Evolutionary conservation across 1,140 invertebrate species (phyloP), one percentile per base, ranked within the genome.

Genomic region (Drosophila gunungcola): DNA sequence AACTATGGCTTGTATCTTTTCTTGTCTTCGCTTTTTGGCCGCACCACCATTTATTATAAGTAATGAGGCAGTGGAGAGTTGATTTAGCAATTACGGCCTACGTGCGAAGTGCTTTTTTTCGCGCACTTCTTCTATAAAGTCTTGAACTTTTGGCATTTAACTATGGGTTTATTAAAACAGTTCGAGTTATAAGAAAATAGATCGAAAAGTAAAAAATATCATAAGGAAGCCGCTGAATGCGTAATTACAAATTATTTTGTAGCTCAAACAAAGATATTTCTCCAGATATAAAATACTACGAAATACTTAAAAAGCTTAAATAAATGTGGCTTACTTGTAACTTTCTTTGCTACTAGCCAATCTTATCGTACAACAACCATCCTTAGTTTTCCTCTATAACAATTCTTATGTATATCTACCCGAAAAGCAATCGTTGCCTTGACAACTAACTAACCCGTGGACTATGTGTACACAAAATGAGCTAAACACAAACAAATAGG

Each of bases 51-150:
- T 73, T 83, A 80, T 83, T 77, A 88, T 73, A 83, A 77, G 55
- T 88, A 89, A 86, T 86, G 79, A 83, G 83, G 62, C 84, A 63
- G 61, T 43, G 74, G 55, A 58, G 65, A 77, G 63, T 78, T 39
- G 69, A 78, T 72, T 73, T 56, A 77, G 69, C 83, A 89, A 89
- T 88, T 89, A 89, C 84, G 60, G 67, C 84, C 83, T 88, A 88
- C 83, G 76, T 88, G 83, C 61, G 43, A 73, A 69, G 80, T 70
- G 32, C 21, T 10, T 27, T 38, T 51, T 34, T 51, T 38, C 2
- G 13, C 25, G 21, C 25, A 49, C 49, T 53, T 49, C 11, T 42
- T 39, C 13, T 12, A 21, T n/a, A 13, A 83, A 88, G 73, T 52
- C 65, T 45, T 89, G 76, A 88, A 89, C 83, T 65, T 52, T 80